Evolutionary conservation across 2,888 invertebrate genomes (phyloP).

Genomic region (Hemithea aestivaria): DNA sequence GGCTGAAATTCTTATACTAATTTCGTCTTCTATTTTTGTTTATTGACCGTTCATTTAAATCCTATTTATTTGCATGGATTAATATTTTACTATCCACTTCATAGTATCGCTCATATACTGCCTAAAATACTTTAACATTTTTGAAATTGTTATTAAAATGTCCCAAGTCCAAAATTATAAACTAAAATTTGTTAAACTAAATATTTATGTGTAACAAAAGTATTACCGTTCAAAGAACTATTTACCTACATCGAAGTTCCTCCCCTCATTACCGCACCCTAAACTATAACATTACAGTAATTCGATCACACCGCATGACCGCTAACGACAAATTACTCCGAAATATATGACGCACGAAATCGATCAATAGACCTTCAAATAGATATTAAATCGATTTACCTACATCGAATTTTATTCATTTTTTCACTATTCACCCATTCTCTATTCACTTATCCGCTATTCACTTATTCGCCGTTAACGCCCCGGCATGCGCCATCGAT

Average conservation of each 20-base stretch:
- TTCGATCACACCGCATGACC: conserved; percentile 19
- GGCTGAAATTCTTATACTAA: no score
- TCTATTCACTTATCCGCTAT: conserved; percentile 14
- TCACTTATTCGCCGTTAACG: conserved; percentile 10
- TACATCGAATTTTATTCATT: conserved; percentile 37
- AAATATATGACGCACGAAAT: conserved; percentile 23
- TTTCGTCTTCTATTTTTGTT: no score
- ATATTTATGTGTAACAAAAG: no score
- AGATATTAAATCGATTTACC: conserved; percentile 60
- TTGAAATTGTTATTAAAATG: no score
- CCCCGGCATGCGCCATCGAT: conserved; percentile 22
- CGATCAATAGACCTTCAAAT: conserved; percentile 25
- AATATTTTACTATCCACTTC: no score
- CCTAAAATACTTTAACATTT: no score
- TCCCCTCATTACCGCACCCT: conserved; percentile 14
- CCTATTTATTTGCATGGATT: no score
- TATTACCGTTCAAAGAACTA: conserved; percentile 2
- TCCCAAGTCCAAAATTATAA: no score
- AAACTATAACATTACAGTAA: conserved; percentile 18
- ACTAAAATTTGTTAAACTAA: no score
- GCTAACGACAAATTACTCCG: conserved; percentile 22
- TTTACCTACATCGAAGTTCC: conserved; percentile 12
- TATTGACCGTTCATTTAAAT: no score
- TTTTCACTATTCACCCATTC: conserved; percentile 5
- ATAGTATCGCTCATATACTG: no score